Percentiles rank a stretch among this genome's conserved stretches.
phyloP scores from a whole-genome alignment of 2,113 vertebrate genomes.

The Hucho hucho region DNA sequence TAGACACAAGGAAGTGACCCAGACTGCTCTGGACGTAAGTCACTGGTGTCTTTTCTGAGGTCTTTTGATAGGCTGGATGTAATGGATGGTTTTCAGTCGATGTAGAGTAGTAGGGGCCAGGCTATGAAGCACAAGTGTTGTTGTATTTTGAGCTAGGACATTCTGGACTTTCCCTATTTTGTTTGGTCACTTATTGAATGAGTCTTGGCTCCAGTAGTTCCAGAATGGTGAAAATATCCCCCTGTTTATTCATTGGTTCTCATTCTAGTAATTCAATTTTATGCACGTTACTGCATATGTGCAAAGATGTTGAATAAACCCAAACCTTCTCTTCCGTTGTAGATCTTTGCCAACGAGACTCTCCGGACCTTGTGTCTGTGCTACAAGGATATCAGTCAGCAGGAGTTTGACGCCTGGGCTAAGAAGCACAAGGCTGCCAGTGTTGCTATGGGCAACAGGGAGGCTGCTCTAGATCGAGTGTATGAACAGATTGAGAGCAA shows the following conservation, averaged over 20 bases:
- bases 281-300: too few relatives aligned
- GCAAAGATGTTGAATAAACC: background rate
- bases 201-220: too few relatives aligned
- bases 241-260: too few relatives aligned
- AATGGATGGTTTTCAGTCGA: too few relatives aligned
- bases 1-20: slow-evolving; percentile 75
- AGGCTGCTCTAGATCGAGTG: slow-evolving; percentile 82
- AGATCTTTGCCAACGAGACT: slow-evolving; percentile 94
- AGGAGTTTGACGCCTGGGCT: slow-evolving; percentile 83
- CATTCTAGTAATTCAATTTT: too few relatives aligned
- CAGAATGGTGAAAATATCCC: too few relatives aligned
- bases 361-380: slow-evolving; percentile 90
- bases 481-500: slow-evolving; percentile 91
- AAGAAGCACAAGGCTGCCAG: slow-evolving; percentile 81
- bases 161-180: too few relatives aligned
- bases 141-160: too few relatives aligned
- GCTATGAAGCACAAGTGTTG: too few relatives aligned
- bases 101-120: too few relatives aligned
- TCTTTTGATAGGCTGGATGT: too few relatives aligned
- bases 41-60: background rate
- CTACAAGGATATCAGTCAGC: slow-evolving; percentile 86
- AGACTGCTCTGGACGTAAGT: slow-evolving; percentile 84
- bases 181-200: too few relatives aligned
- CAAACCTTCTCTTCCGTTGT: background rate
- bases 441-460: slow-evolving; percentile 72